Conservation (phyloP, 2,888 invertebrate species). For the Galerucella pusilla region DNA sequence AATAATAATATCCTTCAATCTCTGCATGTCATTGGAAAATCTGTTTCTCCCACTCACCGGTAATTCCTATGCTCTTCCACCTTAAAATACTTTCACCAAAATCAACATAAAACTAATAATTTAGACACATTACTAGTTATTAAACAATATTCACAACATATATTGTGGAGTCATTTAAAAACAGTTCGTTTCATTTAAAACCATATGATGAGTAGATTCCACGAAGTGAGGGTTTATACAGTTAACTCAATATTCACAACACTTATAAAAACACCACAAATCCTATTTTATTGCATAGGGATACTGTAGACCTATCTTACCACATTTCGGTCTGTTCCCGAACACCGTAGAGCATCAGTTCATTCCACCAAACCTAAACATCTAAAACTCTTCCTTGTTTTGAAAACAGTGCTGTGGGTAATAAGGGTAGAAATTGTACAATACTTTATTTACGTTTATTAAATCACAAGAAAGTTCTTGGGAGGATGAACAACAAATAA, state of each 20-base stretch:
- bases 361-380: slow-evolving; percentile 25
- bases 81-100: slow-evolving; percentile 8
- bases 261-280: slow-evolving; percentile 25
- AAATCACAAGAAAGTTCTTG: no score
- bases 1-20: neutral
- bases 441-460: no score
- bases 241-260: slow-evolving; percentile 20
- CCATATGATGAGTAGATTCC: no score
- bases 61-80: slow-evolving; percentile 10
- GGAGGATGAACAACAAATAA: no score
- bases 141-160: slow-evolving; percentile 21
- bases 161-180: no score
- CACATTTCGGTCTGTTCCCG: slow-evolving; percentile 24
- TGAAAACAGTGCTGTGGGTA: neutral
- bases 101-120: neutral
- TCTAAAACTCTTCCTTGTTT: slow-evolving; percentile 9
- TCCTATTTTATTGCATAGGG: slow-evolving; percentile 20
- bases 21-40: neutral
- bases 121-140: slow-evolving; percentile 9
- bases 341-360: slow-evolving; percentile 14
- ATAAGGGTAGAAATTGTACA: no score
- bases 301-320: slow-evolving; percentile 17
- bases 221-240: no score
- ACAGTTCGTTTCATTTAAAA: no score
- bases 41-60: slow-evolving; percentile 18